Conservation (phyloP, 2,797 vertebrate species). For the Crocidura indochinensis region DNA sequence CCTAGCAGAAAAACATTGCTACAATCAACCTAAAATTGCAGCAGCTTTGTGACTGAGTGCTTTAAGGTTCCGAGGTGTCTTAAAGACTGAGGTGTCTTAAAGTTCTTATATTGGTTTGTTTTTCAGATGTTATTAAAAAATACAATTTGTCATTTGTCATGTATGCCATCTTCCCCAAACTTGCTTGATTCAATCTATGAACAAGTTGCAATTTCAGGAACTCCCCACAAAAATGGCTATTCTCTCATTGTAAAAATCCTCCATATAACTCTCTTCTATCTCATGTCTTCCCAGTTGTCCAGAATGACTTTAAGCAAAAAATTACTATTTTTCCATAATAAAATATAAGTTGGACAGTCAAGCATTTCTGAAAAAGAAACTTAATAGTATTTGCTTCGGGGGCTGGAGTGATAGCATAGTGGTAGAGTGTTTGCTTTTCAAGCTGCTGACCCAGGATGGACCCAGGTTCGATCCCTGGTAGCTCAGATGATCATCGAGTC, state of each 20-base stretch:
- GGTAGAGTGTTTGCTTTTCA: too few species aligned
- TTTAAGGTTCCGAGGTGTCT: too few species aligned
- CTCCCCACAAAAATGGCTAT: not conserved
- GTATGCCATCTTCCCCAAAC: not conserved
- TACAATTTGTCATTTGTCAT: not conserved
- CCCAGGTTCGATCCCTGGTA: too few species aligned
- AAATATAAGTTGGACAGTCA: not conserved
- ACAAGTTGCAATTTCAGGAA: not conserved
- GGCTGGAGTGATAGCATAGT: too few species aligned
- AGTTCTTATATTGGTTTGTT: not conserved
- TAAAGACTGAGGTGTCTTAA: not conserved
- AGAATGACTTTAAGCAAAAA: not conserved
- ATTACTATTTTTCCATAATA: conserved; percentile 29
- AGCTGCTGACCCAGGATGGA: too few species aligned
- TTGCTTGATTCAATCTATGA: not conserved
- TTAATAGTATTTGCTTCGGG: not conserved
- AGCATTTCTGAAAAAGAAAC: not conserved
- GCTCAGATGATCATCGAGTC: too few species aligned
- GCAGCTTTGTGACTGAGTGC: not conserved
- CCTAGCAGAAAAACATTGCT: not conserved
- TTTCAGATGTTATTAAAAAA: not conserved
- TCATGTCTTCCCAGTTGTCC: not conserved
- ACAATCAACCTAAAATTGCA: not conserved
- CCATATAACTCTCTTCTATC: not conserved
- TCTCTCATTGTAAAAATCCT: not conserved